phyloP scores from a whole-genome alignment of 2,113 vertebrate species.

The Sminthopsis crassicaudata region DNA sequence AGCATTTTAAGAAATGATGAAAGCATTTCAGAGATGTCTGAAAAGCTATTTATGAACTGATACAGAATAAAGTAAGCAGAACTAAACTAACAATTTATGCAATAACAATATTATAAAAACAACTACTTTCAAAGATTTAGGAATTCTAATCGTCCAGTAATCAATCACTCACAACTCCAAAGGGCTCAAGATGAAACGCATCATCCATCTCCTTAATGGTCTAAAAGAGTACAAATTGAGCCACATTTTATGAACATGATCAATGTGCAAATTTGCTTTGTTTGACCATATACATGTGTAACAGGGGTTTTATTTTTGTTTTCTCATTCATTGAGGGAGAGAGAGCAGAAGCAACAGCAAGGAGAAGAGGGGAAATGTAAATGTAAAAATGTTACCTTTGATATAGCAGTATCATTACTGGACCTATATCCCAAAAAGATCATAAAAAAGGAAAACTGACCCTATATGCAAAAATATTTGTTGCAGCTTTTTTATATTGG shows the following conservation, averaged over 20 bases:
- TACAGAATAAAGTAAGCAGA: background rate
- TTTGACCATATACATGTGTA: background rate
- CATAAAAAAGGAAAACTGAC: too few species aligned
- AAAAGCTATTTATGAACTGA: background rate
- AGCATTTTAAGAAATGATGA: background rate
- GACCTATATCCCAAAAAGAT: too few species aligned
- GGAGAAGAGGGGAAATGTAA: background rate
- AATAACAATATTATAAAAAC: background rate
- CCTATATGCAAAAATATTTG: too few species aligned
- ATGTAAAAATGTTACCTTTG: background rate
- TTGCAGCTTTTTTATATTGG: too few species aligned
- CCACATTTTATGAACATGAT: background rate
- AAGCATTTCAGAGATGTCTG: background rate
- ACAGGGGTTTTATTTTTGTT: background rate
- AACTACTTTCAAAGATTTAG: background rate
- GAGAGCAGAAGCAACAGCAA: background rate
- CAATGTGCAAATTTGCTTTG: background rate
- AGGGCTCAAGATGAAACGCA: background rate
- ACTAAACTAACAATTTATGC: background rate
- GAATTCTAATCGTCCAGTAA: background rate
- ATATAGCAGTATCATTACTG: too few species aligned
- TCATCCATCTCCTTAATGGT: background rate
- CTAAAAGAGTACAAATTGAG: background rate
- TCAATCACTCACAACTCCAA: background rate
- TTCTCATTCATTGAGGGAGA: background rate